phyloP scores from a whole-genome alignment of 2,888 invertebrate genomes.

The Yponomeuta cagnagella region DNA sequence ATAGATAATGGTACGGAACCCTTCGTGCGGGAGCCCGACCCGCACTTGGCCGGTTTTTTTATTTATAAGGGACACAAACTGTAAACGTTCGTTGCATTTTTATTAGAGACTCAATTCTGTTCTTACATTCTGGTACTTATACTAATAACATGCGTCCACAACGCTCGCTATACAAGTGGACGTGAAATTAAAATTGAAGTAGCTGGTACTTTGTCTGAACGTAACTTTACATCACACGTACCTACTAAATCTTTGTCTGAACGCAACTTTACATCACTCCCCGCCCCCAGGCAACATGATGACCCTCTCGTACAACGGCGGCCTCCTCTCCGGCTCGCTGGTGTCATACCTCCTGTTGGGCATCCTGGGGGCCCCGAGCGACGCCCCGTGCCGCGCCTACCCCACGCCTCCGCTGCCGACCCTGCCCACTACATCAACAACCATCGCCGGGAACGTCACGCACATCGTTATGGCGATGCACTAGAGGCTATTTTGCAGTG shows the following conservation, averaged over 20 bases:
- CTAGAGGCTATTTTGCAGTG: neutral
- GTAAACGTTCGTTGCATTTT: too few relatives aligned
- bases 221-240: too few relatives aligned
- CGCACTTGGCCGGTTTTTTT: too few relatives aligned
- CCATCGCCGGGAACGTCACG: slow-evolving; percentile 27
- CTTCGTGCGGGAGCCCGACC: too few relatives aligned
- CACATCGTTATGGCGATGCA: slow-evolving; percentile 26
- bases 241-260: neutral
- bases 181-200: too few relatives aligned
- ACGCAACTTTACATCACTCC: neutral
- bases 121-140: too few relatives aligned
- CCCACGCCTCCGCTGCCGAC: slow-evolving; percentile 58
- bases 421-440: slow-evolving; percentile 37
- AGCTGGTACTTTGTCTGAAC: too few relatives aligned
- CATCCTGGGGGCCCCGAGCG: slow-evolving; percentile 74
- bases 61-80: too few relatives aligned
- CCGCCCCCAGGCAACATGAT: slow-evolving; percentile 86
- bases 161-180: too few relatives aligned
- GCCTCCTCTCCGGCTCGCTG: slow-evolving; percentile 87
- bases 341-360: slow-evolving; percentile 87
- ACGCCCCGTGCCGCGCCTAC: slow-evolving; percentile 64
- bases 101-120: too few relatives aligned
- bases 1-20: too few relatives aligned
- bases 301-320: slow-evolving; percentile 93
- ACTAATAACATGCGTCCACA: too few relatives aligned